Evolutionary conservation across 2,888 invertebrate species (phyloP).

Genomic region (Anthophora plumipes): DNA sequence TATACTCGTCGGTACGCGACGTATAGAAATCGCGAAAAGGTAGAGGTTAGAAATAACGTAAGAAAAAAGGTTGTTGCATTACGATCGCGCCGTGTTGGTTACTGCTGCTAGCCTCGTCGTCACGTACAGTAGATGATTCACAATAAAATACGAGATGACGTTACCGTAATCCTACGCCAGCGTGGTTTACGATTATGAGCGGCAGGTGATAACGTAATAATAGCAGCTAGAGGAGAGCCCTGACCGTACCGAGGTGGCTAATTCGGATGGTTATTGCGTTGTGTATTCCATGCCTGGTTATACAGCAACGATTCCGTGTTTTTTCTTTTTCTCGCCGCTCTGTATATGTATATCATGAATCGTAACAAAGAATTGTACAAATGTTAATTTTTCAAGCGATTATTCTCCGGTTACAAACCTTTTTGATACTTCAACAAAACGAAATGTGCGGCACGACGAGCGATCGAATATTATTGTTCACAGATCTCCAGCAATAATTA

Average conservation of each 20-base stretch:
- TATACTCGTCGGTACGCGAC: neutral
- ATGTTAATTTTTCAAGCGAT: slow-evolving; percentile 51
- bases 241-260: neutral
- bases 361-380: slow-evolving; percentile 62
- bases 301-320: too few species aligned
- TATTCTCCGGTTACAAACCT: neutral
- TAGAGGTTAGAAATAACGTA: neutral
- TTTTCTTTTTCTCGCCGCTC: neutral
- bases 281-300: slow-evolving; percentile 2
- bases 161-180: slow-evolving; percentile 56
- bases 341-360: neutral
- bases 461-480: neutral
- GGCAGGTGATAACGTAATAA: slow-evolving; percentile 62
- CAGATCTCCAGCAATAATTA: neutral
- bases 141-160: slow-evolving; percentile 58
- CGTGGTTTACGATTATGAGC: slow-evolving; percentile 50
- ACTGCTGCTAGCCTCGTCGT: slow-evolving; percentile 20
- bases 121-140: slow-evolving; percentile 45
- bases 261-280: slow-evolving; percentile 15
- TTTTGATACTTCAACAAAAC: too few species aligned
- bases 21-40: neutral
- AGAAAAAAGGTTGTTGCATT: neutral
- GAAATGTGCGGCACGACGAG: slow-evolving; percentile 6
- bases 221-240: neutral
- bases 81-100: neutral